These are phyloP conservation scores for Heterotilapia buettikoferi DNA, from an alignment of 2,113 vertebrate genomes.

Conservation along the genomic window DNA sequence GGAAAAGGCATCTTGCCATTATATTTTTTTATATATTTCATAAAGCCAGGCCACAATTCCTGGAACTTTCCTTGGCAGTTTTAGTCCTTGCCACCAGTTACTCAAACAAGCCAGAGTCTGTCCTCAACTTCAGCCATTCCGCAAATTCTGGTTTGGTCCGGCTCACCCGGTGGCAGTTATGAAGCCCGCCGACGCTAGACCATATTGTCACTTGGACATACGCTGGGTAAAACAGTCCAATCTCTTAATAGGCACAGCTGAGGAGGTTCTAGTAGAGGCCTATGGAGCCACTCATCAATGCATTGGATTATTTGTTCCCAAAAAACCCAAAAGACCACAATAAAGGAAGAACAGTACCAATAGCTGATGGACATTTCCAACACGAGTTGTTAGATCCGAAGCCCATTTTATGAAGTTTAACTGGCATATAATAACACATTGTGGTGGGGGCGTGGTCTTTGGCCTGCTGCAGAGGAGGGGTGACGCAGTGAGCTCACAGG, in stretches of 20 bases:
- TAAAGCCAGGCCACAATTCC: neutral
- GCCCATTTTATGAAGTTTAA: neutral
- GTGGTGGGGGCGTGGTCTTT: too few species aligned
- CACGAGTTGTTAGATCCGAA: neutral
- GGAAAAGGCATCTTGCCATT: neutral
- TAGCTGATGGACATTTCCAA: neutral
- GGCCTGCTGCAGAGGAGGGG: too few species aligned
- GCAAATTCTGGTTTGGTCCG: neutral
- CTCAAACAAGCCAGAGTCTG: neutral
- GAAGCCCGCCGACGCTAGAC: accelerated
- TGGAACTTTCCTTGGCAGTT: neutral
- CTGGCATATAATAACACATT: accelerated
- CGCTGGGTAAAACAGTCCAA: neutral
- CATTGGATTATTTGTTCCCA: neutral
- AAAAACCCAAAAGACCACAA: neutral
- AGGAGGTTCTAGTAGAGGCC: neutral
- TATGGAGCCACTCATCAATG: accelerated
- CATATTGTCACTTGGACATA: neutral
- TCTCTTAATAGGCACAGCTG: neutral
- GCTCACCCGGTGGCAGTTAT: neutral
- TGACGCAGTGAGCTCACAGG: too few species aligned
- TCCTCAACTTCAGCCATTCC: neutral
- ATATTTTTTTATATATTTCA: neutral
- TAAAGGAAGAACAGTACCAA: neutral
- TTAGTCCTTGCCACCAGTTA: neutral